A percentile compares a stretch with the other conserved stretches of the same genome.
Evolutionary conservation across 2,113 vertebrate species (phyloP).

Genomic region (Formicarius rufipectus): DNA sequence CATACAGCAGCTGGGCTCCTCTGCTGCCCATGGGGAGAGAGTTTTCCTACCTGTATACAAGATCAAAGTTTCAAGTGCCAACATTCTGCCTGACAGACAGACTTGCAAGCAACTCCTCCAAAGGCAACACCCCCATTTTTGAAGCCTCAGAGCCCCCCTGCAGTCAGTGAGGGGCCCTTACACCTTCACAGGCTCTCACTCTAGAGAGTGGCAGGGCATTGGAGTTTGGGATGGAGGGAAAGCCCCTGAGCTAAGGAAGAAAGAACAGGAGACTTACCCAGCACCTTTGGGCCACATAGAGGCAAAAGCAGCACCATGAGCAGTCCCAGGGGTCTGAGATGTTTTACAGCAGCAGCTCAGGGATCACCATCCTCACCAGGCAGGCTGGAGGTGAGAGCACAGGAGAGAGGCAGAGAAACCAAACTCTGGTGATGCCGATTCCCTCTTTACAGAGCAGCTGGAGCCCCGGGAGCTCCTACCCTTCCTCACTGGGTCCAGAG

Average conservation of each 20-base stretch:
- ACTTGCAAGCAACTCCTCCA: background rate
- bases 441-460: background rate
- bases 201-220: rapidly evolving
- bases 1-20: background rate
- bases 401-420: background rate
- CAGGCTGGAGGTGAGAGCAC: too few species aligned
- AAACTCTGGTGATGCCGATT: background rate
- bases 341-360: background rate
- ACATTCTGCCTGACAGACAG: rapidly evolving
- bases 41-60: background rate
- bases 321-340: rapidly evolving
- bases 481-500: rapidly evolving
- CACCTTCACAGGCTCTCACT: rapidly evolving
- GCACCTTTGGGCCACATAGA: background rate
- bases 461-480: background rate
- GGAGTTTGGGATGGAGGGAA: background rate
- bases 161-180: background rate
- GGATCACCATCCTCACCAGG: rapidly evolving
- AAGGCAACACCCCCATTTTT: background rate
- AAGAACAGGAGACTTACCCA: background rate
- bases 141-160: background rate
- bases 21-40: background rate
- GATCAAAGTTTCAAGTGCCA: background rate
- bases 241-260: rapidly evolving
- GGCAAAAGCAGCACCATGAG: background rate